Evolutionary conservation across 30 jellyfish, hydroid and myxozoan genomes (phyloP).

Genomic region (Turritopsis rubra): DNA sequence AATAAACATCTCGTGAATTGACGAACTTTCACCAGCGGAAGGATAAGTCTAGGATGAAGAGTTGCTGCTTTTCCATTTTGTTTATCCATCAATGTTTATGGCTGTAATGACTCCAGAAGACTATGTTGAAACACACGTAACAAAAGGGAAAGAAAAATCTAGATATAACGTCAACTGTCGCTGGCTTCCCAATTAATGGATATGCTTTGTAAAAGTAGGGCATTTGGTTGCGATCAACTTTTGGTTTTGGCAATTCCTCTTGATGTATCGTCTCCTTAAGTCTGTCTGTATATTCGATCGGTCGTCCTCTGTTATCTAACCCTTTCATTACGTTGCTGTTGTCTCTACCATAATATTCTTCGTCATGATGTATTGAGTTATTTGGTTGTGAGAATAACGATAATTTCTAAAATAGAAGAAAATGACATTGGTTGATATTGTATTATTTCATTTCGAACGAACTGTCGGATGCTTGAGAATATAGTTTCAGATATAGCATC

Average conservation of each 20-base stretch:
- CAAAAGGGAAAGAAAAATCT: conserved; percentile 21
- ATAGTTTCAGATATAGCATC: too few species aligned
- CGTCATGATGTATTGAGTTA: neutral
- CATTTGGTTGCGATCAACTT: conserved; percentile 10
- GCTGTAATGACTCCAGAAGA: conserved; percentile 5
- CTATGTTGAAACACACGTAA: conserved; percentile 17
- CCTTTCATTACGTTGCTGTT: neutral
- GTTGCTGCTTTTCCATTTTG: too few species aligned
- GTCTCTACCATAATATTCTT: neutral
- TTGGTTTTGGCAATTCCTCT: neutral
- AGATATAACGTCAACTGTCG: neutral
- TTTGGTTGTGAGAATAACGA: neutral
- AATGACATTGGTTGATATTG: too few species aligned
- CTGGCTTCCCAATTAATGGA: conserved; percentile 20
- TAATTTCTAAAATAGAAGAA: neutral
- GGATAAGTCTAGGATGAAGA: too few species aligned
- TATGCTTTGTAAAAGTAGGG: conserved; percentile 6
- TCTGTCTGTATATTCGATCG: neutral
- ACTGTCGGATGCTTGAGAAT: too few species aligned
- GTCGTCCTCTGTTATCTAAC: neutral
- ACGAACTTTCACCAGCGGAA: neutral
- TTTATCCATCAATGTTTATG: neutral
- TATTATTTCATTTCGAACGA: too few species aligned
- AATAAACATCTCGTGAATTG: too few species aligned
- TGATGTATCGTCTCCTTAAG: neutral